These are phyloP conservation scores for Uria aalge DNA, from an alignment of 2,113 vertebrate species.

Conservation along the genomic window DNA sequence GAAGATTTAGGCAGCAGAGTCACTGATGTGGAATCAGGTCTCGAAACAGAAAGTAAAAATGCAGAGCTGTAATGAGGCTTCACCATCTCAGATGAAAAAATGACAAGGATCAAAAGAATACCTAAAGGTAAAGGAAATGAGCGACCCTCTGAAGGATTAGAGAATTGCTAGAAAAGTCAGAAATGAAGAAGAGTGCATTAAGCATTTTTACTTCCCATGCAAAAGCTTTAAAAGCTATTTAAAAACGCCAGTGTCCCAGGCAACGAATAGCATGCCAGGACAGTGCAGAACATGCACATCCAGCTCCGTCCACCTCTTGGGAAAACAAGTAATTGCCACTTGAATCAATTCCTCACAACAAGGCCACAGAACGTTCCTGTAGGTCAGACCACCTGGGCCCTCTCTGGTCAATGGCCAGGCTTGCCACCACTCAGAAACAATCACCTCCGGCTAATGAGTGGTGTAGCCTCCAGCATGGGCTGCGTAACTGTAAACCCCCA, in stretches of 20 bases:
- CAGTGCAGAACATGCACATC: not conserved
- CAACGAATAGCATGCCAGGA: not conserved
- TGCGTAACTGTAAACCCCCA: not conserved
- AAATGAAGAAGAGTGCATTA: not conserved
- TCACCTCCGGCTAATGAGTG: rapidly evolving
- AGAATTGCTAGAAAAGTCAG: not conserved
- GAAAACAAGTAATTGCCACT: not conserved
- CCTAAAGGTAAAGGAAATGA: not conserved
- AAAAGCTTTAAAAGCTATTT: not conserved
- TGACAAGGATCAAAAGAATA: not conserved
- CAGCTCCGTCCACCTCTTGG: not conserved
- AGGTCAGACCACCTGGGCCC: not conserved
- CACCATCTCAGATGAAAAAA: not conserved
- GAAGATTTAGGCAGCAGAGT: not conserved
- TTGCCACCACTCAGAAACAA: not conserved
- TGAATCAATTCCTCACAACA: not conserved
- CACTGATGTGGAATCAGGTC: not conserved
- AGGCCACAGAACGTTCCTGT: not conserved
- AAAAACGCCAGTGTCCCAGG: not conserved
- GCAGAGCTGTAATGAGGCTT: not conserved
- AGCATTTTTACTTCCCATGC: not conserved
- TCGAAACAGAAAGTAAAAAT: not conserved
- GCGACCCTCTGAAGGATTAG: not conserved
- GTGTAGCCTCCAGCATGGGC: not conserved
- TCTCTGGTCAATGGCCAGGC: not conserved